These are phyloP conservation scores for Oegoconia quadripuncta DNA, from an alignment of 2,888 invertebrate species.

Conservation along the genomic window DNA sequence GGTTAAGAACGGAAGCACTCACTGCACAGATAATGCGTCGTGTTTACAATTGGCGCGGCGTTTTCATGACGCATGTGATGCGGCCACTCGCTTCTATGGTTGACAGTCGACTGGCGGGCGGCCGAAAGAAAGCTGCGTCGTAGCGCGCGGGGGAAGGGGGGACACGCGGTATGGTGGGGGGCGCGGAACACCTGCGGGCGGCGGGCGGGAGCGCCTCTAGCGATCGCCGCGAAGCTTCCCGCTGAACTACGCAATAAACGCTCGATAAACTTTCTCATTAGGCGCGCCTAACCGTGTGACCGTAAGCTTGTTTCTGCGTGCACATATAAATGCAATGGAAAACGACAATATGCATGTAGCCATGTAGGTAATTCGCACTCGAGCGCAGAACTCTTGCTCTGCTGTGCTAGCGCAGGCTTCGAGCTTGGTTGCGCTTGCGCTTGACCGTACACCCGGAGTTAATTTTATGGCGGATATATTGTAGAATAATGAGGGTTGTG, in stretches of 20 bases:
- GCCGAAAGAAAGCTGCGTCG: slow-evolving; percentile 44
- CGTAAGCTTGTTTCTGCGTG: slow-evolving; percentile 71
- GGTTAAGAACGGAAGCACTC: slow-evolving; percentile 67
- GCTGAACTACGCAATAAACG: slow-evolving; percentile 77
- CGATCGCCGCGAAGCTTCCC: slow-evolving; percentile 69
- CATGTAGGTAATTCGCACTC: slow-evolving; percentile 52
- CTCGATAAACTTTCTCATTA: slow-evolving; percentile 79
- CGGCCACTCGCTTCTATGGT: slow-evolving; percentile 54
- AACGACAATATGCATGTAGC: slow-evolving; percentile 55
- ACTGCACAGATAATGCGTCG: slow-evolving; percentile 65
- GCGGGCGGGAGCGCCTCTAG: slow-evolving; percentile 57
- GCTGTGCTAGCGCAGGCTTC: slow-evolving; percentile 21
- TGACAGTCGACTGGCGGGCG: slow-evolving; percentile 69
- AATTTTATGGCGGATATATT: slow-evolving; percentile 26
- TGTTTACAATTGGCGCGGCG: slow-evolving; percentile 75
- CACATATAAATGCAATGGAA: slow-evolving; percentile 62
- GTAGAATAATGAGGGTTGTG: slow-evolving; percentile 27
- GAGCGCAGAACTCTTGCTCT: slow-evolving; percentile 37
- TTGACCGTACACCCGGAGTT: slow-evolving; percentile 16
- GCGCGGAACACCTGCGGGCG: slow-evolving; percentile 68
- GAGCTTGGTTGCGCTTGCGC: slow-evolving; percentile 37
- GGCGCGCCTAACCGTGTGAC: slow-evolving; percentile 77
- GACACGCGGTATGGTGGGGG: slow-evolving; percentile 35
- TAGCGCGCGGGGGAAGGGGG: slow-evolving; percentile 37
- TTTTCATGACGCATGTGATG: slow-evolving; percentile 35